Percentiles rank a stretch among this genome's conserved stretches.
Evolutionary conservation across 2,113 vertebrate genomes (phyloP).

Genomic region (Turdus rufiventris): DNA sequence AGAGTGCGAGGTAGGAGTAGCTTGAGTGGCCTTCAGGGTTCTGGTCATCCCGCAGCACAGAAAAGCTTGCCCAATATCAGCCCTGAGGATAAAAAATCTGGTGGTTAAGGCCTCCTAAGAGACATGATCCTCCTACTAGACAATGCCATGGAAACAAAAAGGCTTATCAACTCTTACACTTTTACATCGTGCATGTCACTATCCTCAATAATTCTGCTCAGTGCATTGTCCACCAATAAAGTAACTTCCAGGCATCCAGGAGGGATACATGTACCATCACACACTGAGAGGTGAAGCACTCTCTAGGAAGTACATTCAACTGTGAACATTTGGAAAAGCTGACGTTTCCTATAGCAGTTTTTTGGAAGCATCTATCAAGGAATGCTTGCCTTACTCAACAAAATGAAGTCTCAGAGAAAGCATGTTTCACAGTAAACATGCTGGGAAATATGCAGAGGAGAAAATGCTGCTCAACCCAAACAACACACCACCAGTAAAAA

Average conservation of each 20-base stretch:
- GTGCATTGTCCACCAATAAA: background rate
- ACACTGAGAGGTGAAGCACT: background rate
- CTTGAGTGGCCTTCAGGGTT: background rate
- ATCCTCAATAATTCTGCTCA: background rate
- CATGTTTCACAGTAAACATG: background rate
- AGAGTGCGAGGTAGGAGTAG: background rate
- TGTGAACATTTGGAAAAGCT: background rate
- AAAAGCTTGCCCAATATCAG: background rate
- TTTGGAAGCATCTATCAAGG: background rate
- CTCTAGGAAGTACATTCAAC: background rate
- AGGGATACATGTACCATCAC: background rate
- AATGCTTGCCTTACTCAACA: background rate
- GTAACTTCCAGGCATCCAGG: background rate
- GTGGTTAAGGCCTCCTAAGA: background rate
- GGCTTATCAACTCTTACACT: background rate
- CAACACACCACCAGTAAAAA: background rate
- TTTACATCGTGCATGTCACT: background rate
- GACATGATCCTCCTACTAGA: background rate
- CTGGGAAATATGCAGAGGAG: background rate
- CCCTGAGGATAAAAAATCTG: background rate
- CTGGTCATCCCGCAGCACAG: background rate
- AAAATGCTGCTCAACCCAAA: background rate
- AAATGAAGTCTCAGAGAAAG: background rate
- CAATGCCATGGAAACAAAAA: background rate
- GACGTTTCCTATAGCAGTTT: background rate